Percentiles rank a stretch among this genome's conserved stretches.
These are phyloP conservation scores for Didymodactylos carnosus DNA, from an alignment of 2,888 invertebrate genomes.

Conservation along the genomic window DNA sequence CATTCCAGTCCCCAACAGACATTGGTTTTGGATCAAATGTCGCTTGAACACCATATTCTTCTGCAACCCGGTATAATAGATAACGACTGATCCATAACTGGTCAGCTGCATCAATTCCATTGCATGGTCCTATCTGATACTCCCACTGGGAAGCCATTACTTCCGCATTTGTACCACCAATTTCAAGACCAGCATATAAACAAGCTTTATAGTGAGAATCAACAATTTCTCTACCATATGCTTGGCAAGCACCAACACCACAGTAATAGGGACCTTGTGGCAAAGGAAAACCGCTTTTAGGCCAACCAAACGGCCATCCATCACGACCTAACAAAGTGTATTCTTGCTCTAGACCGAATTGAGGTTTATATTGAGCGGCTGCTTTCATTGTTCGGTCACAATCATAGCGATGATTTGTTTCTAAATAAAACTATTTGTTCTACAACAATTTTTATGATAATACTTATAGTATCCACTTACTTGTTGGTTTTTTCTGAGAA, in stretches of 20 bases:
- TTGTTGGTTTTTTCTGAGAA: constrained; percentile 55
- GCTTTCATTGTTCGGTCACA: constrained; percentile 36
- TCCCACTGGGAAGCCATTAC: constrained; percentile 24
- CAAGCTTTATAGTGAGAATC: constrained; percentile 9
- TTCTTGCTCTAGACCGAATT: constrained; percentile 42
- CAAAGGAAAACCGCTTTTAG: constrained; percentile 31
- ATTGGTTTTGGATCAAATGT: constrained; percentile 39
- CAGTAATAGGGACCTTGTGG: constrained; percentile 23
- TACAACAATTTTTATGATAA: no score
- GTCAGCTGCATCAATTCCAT: constrained; percentile 49
- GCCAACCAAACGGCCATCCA: constrained; percentile 32
- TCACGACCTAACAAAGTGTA: constrained; percentile 38
- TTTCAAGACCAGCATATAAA: constrained; percentile 11
- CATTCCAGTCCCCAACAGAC: constrained; percentile 35
- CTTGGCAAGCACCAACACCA: constrained; percentile 2
- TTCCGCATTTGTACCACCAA: constrained; percentile 10
- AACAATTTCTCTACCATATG: constrained; percentile 9
- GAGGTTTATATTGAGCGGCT: constrained; percentile 24
- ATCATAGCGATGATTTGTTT: constrained; percentile 35
- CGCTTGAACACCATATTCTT: constrained; percentile 38
- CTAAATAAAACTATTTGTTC: no score
- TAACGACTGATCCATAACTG: constrained; percentile 39
- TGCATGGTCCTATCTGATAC: constrained; percentile 69
- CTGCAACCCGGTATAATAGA: constrained; percentile 37
- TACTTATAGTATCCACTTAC: no score